phyloP scores from a whole-genome alignment of 2,113 vertebrate genomes.

The Cyphomyrus plagiostoma region DNA sequence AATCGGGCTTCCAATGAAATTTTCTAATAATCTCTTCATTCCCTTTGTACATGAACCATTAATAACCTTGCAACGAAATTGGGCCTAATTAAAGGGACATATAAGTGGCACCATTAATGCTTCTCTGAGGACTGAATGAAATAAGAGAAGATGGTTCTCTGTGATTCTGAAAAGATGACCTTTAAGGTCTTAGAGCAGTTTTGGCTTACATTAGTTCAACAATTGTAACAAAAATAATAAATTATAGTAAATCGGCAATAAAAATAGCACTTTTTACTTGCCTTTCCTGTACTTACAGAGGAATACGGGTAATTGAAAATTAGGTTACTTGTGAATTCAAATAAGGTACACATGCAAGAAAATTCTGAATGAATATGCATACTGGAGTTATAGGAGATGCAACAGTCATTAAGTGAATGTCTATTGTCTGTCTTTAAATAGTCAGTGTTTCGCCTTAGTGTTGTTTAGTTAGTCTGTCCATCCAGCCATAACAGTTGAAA shows the following conservation, averaged over 20 bases:
- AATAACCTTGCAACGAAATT: conserved; percentile 16
- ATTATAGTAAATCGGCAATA: not conserved
- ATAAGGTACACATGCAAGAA: not conserved
- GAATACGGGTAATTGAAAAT: not conserved
- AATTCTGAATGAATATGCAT: not conserved
- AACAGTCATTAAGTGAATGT: not conserved
- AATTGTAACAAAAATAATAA: not conserved
- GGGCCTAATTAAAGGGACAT: conserved; percentile 9
- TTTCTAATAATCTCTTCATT: conserved; percentile 2
- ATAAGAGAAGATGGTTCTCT: not conserved
- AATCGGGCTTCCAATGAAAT: conserved; percentile 2
- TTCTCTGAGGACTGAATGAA: not conserved
- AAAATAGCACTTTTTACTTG: not conserved
- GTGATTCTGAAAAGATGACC: conserved; percentile 2
- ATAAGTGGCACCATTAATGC: conserved; percentile 11
- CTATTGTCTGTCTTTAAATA: not conserved
- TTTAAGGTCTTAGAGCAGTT: not conserved
- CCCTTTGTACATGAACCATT: conserved; percentile 20
- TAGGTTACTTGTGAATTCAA: not conserved
- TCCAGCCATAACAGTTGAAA: not conserved
- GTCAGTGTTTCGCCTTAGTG: not conserved
- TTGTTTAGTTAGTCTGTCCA: not conserved
- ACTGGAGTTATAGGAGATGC: not conserved
- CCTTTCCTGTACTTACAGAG: not conserved
- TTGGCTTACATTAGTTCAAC: not conserved